Percentiles rank a stretch among this genome's conserved stretches.
Evolutionary conservation across 2,797 vertebrate genomes (phyloP).

Genomic region (Acridotheres tristis): DNA sequence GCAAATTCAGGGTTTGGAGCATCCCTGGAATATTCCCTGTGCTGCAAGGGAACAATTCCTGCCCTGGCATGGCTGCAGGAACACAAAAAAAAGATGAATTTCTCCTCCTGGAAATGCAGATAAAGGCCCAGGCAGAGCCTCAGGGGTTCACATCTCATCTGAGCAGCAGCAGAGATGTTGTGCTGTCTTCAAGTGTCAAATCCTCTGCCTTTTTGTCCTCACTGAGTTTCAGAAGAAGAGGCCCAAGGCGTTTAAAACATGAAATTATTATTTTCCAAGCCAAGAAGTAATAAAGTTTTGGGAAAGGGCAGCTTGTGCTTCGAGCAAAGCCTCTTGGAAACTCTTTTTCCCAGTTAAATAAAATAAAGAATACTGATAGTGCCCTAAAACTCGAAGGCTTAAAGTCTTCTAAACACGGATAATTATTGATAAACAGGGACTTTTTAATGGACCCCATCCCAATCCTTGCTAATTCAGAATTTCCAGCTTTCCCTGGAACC

Average conservation of each 20-base stretch:
- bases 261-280: not conserved
- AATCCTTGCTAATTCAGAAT: not conserved
- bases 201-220: not conserved
- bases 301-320: not conserved
- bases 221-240: not conserved
- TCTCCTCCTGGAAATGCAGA: not conserved
- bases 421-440: accelerated
- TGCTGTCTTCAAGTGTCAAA: not conserved
- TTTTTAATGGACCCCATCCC: not conserved
- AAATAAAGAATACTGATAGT: not conserved
- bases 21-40: not conserved
- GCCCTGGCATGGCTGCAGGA: not conserved
- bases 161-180: not conserved
- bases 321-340: not conserved
- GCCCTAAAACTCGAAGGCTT: not conserved
- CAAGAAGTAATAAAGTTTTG: not conserved
- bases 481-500: not conserved
- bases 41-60: not conserved
- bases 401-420: not conserved
- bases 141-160: not conserved
- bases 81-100: not conserved
- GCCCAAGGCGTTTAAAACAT: not conserved
- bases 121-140: not conserved
- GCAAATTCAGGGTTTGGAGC: not conserved
- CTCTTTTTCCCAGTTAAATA: not conserved